These are phyloP conservation scores for Protonemura montana DNA, from an alignment of 2,888 invertebrate species.

Conservation along the genomic window DNA sequence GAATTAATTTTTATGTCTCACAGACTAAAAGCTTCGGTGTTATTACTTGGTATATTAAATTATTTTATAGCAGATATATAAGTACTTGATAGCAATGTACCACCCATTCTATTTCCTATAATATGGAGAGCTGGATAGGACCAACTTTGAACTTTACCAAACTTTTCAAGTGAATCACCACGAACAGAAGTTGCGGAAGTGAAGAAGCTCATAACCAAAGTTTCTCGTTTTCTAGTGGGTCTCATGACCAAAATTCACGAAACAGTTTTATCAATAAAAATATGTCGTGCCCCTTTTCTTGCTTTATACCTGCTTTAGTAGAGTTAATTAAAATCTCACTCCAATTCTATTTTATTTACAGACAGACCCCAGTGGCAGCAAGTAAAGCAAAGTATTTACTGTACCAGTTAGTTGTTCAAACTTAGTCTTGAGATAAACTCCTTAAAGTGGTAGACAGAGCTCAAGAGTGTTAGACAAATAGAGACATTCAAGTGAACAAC, in stretches of 20 bases:
- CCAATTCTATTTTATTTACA: not conserved
- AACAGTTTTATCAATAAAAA: constrained; percentile 4
- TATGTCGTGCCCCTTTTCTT: not conserved
- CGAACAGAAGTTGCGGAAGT: not conserved
- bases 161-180: not conserved
- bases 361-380: no score
- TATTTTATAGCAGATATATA: no score
- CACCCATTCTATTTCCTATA: no score
- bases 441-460: not conserved
- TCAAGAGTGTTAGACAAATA: not conserved
- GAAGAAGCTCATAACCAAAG: not conserved
- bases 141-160: not conserved
- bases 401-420: not conserved
- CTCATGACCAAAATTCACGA: not conserved
- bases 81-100: no score
- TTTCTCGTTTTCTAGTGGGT: not conserved
- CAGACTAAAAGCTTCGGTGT: not conserved
- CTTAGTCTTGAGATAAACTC: not conserved
- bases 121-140: no score
- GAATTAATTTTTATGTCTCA: not conserved
- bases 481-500: not conserved
- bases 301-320: not conserved
- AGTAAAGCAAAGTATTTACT: not conserved
- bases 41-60: not conserved
- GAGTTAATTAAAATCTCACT: not conserved